Base-by-base conservation (phyloP, 2,113 vertebrate species). In the Scalopus aquaticus region DNA sequence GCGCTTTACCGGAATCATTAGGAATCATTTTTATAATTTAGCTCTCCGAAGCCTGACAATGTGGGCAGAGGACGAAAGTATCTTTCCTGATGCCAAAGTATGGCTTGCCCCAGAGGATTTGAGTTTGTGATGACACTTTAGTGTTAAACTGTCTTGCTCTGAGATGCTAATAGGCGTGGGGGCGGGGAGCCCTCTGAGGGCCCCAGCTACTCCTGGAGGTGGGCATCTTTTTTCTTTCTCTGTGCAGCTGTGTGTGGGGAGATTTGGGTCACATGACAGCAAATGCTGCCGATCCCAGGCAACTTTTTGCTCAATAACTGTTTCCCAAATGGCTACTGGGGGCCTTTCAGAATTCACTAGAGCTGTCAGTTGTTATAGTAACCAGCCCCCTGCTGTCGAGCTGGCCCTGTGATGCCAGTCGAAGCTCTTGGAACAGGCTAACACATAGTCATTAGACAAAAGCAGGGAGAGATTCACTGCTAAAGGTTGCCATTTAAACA, bases 331-430 rank as follows among this genome's bases (percentile, higher is more conserved):
- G 94, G 93, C 96, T 96, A 96, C 81, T 95, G 1, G 89, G 82
- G 85, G 46, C 76, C 87, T 97, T 97, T 96, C 96, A 96, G 94
- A 94, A 96, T 96, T 93, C 93, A 69, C 19, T 30, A 90, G 94
- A 90, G 81, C 92, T 80, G 83, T 89, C 91, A 35, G 95, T 97
- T 97, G 97, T 96, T 96, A 97, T 96, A 94, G 97, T 96, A 97
- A 97, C 96, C 44, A 0, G 73, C 91, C 96, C 97, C 96, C 96
- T 96, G 97, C 96, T 97, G 95, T 95, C 1, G 2, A 77, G 70
- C 56, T 91, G 95, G 94, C 96, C 96, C 88, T 86, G 96, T 94
- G 95, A 95, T 95, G 78, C 96, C 96, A 79, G 93, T 72, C 2
- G 22, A 81, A 87, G 94, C 91, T 80, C 94, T 96, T 72, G 90